Conservation (phyloP, 2,113 vertebrate genomes). For the Cyprinodon tularosa region DNA sequence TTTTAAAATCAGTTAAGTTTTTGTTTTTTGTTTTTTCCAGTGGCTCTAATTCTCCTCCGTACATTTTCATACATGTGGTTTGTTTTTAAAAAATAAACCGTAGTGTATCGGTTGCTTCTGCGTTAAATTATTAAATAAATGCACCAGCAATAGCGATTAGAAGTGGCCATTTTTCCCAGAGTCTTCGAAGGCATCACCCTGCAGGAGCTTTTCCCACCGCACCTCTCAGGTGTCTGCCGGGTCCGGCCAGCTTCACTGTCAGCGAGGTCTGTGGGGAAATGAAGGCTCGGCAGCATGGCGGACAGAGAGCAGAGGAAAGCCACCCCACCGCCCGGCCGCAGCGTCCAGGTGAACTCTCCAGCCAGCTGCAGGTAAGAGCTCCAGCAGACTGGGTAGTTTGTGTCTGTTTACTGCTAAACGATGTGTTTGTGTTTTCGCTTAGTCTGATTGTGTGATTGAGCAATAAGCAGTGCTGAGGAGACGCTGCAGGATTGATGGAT, state of each 20-base stretch:
- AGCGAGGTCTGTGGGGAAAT: slow-evolving; percentile 38
- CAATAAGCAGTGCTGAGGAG: background rate
- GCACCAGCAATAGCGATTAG: background rate
- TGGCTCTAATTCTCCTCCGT: too few relatives aligned
- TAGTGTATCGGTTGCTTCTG: background rate
- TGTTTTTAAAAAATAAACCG: background rate
- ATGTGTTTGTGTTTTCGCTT: background rate
- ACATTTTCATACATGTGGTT: too few relatives aligned
- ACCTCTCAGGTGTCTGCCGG: slow-evolving; percentile 54
- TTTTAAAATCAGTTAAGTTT: too few relatives aligned
- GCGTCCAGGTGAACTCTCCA: slow-evolving; percentile 83
- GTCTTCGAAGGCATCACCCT: slow-evolving; percentile 45
- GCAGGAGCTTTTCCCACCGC: slow-evolving; percentile 36
- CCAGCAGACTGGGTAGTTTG: background rate
- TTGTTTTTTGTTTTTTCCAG: too few relatives aligned
- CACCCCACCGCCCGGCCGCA: slow-evolving; percentile 74
- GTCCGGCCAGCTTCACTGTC: slow-evolving; percentile 13
- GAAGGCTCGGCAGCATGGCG: slow-evolving; percentile 81
- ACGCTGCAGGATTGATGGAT: slow-evolving; percentile 7
- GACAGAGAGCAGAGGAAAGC: slow-evolving; percentile 84
- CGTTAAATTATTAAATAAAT: background rate
- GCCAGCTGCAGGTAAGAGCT: slow-evolving; percentile 86
- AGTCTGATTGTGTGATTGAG: too few relatives aligned
- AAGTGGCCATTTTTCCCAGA: slow-evolving; percentile 25
- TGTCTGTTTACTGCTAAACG: background rate